These are phyloP conservation scores for Grus americana DNA, from an alignment of 2,113 vertebrate genomes.

Conservation along the genomic window DNA sequence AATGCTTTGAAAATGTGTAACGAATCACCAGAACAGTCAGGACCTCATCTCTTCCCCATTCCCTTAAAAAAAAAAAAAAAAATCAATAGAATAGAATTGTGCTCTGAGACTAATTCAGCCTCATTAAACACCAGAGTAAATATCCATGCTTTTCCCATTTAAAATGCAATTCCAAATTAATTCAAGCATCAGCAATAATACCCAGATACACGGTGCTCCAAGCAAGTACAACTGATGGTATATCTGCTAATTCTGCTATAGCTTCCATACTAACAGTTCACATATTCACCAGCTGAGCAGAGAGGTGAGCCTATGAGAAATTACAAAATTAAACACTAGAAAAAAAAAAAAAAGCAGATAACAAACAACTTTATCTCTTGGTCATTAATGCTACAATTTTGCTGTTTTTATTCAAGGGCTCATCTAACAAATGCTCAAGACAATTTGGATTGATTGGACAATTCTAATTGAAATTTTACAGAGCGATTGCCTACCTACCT, in stretches of 20 bases:
- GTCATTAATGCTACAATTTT: neutral
- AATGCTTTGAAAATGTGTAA: neutral
- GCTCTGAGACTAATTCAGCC: neutral
- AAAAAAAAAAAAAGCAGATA: neutral
- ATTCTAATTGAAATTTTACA: neutral
- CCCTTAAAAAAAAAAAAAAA: neutral
- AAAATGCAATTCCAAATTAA: conserved; percentile 32
- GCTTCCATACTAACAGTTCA: neutral
- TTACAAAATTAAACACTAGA: neutral
- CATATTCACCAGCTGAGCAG: neutral
- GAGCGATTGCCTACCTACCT: no score
- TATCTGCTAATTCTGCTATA: neutral
- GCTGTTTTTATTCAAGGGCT: neutral
- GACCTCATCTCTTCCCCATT: neutral
- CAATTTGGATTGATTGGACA: neutral
- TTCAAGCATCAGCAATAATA: neutral
- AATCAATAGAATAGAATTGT: neutral
- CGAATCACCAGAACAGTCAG: neutral
- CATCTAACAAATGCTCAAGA: neutral
- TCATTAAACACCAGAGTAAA: conserved; percentile 5
- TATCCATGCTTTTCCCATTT: neutral
- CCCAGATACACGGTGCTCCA: neutral
- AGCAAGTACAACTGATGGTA: neutral
- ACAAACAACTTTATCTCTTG: neutral
- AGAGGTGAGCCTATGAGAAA: neutral